phyloP scores from a whole-genome alignment of 2,797 vertebrate species.

The Melanotaenia nigrans region DNA sequence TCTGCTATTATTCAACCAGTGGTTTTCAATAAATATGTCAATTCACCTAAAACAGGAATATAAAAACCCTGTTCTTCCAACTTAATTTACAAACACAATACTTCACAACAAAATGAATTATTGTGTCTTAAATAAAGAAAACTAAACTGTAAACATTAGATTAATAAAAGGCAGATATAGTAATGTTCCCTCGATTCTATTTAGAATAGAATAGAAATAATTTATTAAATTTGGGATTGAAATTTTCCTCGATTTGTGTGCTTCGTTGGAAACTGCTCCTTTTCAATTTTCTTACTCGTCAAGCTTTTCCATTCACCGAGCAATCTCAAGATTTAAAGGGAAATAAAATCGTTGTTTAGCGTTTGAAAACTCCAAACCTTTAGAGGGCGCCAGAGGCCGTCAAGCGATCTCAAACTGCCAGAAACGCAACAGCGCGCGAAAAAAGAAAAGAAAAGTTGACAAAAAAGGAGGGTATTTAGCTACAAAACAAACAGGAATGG shows the following conservation, averaged over 20 bases:
- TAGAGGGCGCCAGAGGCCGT: constrained; percentile 25
- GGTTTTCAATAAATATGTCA: too few species aligned
- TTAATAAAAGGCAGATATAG: too few species aligned
- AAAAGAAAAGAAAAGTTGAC: neutral
- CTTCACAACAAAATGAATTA: too few species aligned
- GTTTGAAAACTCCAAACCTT: constrained; percentile 6
- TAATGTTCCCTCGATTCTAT: too few species aligned
- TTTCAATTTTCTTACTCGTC: neutral
- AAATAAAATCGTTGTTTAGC: neutral
- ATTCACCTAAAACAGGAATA: too few species aligned
- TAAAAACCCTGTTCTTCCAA: too few species aligned
- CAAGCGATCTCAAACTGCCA: accelerated
- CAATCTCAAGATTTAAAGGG: neutral
- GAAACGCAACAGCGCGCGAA: constrained; percentile 25
- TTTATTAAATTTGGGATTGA: too few species aligned
- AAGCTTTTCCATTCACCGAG: neutral
- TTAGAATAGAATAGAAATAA: too few species aligned
- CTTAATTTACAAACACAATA: too few species aligned
- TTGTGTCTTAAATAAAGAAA: too few species aligned
- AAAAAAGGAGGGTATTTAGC: neutral
- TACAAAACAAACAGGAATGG: constrained; percentile 18
- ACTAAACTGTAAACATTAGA: too few species aligned
- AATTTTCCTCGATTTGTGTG: neutral
- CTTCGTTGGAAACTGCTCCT: neutral
- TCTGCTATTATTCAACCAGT: neutral